Conservation (phyloP, 2,113 vertebrate species). For the Eolophus roseicapilla region DNA sequence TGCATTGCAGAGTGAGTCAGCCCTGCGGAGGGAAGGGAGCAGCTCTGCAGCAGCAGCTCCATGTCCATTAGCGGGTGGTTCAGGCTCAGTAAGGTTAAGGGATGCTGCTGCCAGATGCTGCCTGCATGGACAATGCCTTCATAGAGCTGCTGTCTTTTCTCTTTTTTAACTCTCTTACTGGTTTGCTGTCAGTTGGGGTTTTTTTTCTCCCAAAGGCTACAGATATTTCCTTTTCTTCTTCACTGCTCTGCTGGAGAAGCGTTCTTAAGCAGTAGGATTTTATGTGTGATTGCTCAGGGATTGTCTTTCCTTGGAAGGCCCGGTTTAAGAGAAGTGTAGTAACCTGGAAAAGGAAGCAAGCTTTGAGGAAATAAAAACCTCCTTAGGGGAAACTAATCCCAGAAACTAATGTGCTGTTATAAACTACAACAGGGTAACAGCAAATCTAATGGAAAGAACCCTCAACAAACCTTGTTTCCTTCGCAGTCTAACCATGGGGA, state of each 20-base stretch:
- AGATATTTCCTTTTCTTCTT: not conserved
- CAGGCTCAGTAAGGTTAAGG: not conserved
- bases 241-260: not conserved
- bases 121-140: not conserved
- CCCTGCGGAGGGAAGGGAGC: not conserved
- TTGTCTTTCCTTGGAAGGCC: not conserved
- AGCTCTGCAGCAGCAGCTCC: not conserved
- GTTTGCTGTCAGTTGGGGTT: not conserved
- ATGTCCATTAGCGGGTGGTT: not conserved
- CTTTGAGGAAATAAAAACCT: not conserved
- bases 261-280: not conserved
- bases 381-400: not conserved
- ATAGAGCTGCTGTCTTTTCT: not conserved
- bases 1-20: slow-evolving; percentile 64
- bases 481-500: fast-evolving
- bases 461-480: not conserved
- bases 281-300: not conserved
- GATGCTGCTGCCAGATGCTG: not conserved
- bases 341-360: not conserved
- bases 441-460: not conserved
- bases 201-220: not conserved
- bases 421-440: not conserved
- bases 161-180: not conserved
- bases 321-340: not conserved
- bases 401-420: not conserved